Evolutionary conservation across 2,888 invertebrate species (phyloP), one percentile per base, ranked within the genome.

Genomic region (Drosophila anceps): DNA sequence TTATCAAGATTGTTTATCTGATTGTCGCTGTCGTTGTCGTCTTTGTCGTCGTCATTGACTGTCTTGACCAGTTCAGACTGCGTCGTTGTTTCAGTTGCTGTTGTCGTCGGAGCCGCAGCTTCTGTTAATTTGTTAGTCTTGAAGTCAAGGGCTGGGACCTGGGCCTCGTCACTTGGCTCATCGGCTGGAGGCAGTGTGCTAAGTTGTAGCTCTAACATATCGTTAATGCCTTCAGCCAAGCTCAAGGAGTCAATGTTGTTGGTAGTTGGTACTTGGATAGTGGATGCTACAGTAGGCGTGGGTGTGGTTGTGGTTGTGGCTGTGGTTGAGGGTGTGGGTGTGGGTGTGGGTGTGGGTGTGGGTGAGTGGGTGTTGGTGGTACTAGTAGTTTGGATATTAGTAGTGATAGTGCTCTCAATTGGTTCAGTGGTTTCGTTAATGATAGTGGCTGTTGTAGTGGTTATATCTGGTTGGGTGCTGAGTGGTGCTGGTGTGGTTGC

Each of bases 381-480:
- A 72, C 83, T 64, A 77, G 69, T 59, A 67, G 84, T 73, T 62
- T 78, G 66, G 83, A 65, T 78, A 64, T 82, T 76, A 74, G 83
- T 81, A 44, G 74, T 69, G 67, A 78, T 80, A 44, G 87, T 82
- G 81, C 84, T 88, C 82, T 89, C 82, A 79, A 88, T 89, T 91
- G 90, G 91, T 90, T 91, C 90, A 83, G 91, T 83, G 81, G 88
- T 86, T 88, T 82, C 86, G 73, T 90, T 91, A 79, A 88, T 76
- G 65, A 80, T 86, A 61, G 80, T 82, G 41, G 82, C 83, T 57
- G 79, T 62, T 58, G 64, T 80, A 65, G 76, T 81, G 55, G 72
- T 63, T 76, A 69, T 73, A 62, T 53, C 81, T 74, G 76, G 55
- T 69, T 73, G 71, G 73, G 70, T 78, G 50, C 63, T 76, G 69